Percentiles rank a stretch among this genome's conserved stretches.
Conservation (phyloP, 2,113 vertebrate species). For the Meriones unguiculatus region DNA sequence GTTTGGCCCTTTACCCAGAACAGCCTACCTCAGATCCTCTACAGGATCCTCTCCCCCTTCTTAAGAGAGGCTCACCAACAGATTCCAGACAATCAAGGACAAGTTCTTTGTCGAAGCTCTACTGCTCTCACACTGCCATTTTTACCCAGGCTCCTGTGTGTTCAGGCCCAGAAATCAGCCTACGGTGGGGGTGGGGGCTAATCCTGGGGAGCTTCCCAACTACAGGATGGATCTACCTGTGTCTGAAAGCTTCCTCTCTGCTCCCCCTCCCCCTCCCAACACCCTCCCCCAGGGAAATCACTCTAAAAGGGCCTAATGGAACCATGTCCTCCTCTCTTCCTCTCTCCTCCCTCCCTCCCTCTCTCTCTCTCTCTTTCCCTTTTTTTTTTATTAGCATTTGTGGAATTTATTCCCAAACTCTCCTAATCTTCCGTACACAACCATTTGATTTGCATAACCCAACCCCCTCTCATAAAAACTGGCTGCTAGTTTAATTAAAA, state of each 20-base stretch:
- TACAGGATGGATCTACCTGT: constrained; percentile 85
- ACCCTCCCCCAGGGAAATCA: constrained; percentile 92
- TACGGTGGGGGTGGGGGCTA: constrained; percentile 67
- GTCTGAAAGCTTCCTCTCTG: constrained; percentile 83
- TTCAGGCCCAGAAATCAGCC: constrained; percentile 25
- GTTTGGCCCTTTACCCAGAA: neutral
- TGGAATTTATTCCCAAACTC: constrained; percentile 99
- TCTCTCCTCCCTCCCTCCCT: constrained; percentile 83
- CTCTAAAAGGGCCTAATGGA: constrained; percentile 97
- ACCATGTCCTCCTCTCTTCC: constrained; percentile 91
- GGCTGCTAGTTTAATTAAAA: constrained; percentile 99
- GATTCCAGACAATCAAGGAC: neutral
- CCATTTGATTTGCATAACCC: constrained; percentile 99
- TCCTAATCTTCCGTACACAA: constrained; percentile 99
- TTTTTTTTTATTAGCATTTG: constrained; percentile 95
- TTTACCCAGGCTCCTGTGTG: neutral
- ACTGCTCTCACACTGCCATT: neutral
- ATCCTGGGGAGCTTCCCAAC: constrained; percentile 80
- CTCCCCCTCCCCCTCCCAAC: constrained; percentile 68
- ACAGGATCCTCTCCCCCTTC: neutral
- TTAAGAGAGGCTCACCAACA: neutral
- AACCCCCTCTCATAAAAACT: constrained; percentile 99
- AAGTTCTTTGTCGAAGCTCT: neutral
- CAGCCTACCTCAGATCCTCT: neutral
- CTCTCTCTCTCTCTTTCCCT: constrained; percentile 40